Conservation (phyloP, 2,113 vertebrate genomes). For the Trematocara zebra region DNA sequence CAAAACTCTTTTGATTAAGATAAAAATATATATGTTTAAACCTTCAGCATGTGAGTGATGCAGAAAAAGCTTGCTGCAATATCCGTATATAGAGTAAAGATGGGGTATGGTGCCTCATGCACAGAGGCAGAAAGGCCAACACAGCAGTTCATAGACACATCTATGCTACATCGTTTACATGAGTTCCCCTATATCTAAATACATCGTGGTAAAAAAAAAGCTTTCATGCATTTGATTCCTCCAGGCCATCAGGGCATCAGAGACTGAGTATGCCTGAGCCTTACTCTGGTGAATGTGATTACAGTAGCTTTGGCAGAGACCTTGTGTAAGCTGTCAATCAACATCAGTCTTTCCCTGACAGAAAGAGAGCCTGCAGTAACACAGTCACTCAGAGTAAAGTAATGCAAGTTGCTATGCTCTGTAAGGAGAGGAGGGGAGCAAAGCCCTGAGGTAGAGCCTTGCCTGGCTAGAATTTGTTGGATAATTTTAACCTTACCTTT, state of each 20-base stretch:
- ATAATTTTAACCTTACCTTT: not conserved
- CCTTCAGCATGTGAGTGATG: not conserved
- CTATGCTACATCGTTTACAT: not conserved
- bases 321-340: conserved; percentile 66
- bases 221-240: not conserved
- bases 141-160: not conserved
- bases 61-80: not conserved
- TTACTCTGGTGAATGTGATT: conserved; percentile 39
- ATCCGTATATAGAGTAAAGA: not conserved
- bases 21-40: not conserved
- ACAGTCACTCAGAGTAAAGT: conserved; percentile 10
- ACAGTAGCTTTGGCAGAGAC: conserved; percentile 47
- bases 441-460: not conserved
- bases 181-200: not conserved
- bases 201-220: not conserved
- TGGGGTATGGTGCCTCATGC: not conserved
- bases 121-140: not conserved
- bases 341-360: conserved; percentile 38
- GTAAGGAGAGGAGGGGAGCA: conserved; percentile 1
- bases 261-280: conserved; percentile 1
- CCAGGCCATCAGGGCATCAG: conserved; percentile 18
- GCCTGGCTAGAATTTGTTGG: not conserved
- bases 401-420: not conserved
- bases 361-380: conserved; percentile 15
- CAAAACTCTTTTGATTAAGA: not conserved